phyloP scores from a whole-genome alignment of 2,797 vertebrate species.

The Hydrolagus colliei region DNA sequence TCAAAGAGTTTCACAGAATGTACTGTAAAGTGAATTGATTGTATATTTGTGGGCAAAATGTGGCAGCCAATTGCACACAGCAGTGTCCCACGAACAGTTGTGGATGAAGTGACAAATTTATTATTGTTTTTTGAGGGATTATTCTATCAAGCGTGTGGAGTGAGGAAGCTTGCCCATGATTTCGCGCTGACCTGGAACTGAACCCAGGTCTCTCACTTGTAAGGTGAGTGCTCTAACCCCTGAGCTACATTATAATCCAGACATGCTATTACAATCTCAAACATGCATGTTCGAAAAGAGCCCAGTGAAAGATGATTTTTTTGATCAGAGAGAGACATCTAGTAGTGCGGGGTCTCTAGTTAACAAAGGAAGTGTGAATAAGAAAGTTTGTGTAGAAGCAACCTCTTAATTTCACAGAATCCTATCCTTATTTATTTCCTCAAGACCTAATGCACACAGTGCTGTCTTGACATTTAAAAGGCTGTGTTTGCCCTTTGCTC shows the following conservation, averaged over 20 bases:
- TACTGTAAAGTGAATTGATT: too few relatives aligned
- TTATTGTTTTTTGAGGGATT: too few relatives aligned
- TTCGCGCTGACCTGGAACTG: too few relatives aligned
- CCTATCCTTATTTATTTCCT: background rate
- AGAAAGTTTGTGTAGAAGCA: background rate
- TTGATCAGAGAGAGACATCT: background rate
- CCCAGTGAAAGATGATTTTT: background rate
- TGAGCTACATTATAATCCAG: background rate
- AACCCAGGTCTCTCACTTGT: too few relatives aligned
- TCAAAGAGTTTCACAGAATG: too few relatives aligned
- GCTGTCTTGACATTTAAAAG: background rate
- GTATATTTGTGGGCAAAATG: too few relatives aligned
- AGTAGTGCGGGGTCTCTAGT: background rate
- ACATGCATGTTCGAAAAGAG: background rate
- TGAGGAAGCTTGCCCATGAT: too few relatives aligned
- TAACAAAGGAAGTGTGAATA: background rate
- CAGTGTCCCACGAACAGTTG: too few relatives aligned
- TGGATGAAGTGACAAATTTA: too few relatives aligned
- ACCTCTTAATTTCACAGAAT: background rate
- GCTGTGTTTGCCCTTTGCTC: background rate
- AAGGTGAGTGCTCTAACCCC: too few relatives aligned
- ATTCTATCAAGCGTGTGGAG: too few relatives aligned
- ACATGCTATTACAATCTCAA: background rate
- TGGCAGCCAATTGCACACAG: too few relatives aligned
- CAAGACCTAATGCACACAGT: background rate